These are phyloP conservation scores for Arothron firmamentum DNA, from an alignment of 2,113 vertebrate genomes.

Conservation along the genomic window DNA sequence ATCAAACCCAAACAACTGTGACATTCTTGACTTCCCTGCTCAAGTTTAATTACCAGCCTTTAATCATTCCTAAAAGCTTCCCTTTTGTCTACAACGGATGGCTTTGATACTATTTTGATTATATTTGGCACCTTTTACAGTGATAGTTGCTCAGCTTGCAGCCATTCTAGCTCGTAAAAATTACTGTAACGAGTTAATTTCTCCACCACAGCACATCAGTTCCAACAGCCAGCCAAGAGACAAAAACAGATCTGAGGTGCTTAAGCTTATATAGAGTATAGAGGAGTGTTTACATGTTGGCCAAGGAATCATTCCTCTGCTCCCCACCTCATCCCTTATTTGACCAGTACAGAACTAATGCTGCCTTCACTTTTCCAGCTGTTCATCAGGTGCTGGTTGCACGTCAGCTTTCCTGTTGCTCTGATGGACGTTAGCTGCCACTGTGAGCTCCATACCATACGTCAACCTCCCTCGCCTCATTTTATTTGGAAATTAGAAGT, in stretches of 20 bases:
- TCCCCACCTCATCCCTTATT: slow-evolving; percentile 21
- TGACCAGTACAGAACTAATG: slow-evolving; percentile 27
- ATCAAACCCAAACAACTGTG: too few species aligned
- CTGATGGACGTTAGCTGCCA: slow-evolving; percentile 41
- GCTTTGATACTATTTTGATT: background rate
- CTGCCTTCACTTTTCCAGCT: slow-evolving; percentile 23
- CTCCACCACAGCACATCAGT: background rate
- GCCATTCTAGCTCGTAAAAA: background rate
- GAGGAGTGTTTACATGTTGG: background rate
- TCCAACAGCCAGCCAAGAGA: too few species aligned
- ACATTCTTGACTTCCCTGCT: too few species aligned
- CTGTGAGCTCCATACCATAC: slow-evolving; percentile 22
- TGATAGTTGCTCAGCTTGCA: background rate
- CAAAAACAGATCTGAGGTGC: too few species aligned
- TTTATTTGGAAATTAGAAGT: slow-evolving; percentile 60
- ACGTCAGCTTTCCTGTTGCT: slow-evolving; percentile 36
- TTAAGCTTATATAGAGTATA: too few species aligned
- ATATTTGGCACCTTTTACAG: background rate
- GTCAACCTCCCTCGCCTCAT: slow-evolving; percentile 48
- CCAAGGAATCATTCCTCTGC: slow-evolving; percentile 30
- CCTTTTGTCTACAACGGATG: background rate
- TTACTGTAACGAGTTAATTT: background rate
- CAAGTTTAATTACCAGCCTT: too few species aligned
- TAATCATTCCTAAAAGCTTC: background rate
- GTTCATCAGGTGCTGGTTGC: slow-evolving; percentile 39